Percentiles rank a stretch among this genome's conserved stretches.
phyloP scores from a whole-genome alignment of 2,113 vertebrate species.

The Brienomyrus longianalis region DNA sequence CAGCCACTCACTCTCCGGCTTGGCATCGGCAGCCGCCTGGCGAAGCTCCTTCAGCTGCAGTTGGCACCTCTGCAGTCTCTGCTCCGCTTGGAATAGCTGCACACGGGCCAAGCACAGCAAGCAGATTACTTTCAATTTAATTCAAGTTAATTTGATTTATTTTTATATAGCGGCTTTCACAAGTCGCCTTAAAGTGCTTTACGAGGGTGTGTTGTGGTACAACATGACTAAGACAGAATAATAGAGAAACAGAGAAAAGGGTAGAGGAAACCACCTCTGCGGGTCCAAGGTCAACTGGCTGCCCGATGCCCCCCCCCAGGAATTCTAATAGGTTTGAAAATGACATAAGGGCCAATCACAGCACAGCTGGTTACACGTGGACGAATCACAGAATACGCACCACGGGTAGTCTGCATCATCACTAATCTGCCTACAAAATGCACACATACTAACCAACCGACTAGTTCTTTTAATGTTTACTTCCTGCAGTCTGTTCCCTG shows the following conservation, averaged over 20 bases:
- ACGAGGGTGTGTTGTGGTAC: background rate
- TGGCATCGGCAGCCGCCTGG: constrained; percentile 78
- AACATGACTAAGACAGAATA: background rate
- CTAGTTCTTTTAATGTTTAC: background rate
- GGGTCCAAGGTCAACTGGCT: background rate
- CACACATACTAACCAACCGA: background rate
- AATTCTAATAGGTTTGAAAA: background rate
- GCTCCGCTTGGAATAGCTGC: constrained; percentile 84
- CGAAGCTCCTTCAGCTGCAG: constrained; percentile 86
- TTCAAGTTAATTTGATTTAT: background rate
- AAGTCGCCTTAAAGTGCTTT: background rate
- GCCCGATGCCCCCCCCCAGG: background rate
- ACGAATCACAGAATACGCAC: background rate
- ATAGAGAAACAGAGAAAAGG: background rate
- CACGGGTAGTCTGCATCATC: background rate
- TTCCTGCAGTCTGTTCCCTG: background rate
- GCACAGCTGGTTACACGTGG: background rate
- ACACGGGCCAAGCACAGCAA: background rate
- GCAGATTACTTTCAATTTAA: background rate
- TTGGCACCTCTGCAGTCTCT: constrained; percentile 80
- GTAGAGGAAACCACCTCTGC: background rate
- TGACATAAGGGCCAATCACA: background rate
- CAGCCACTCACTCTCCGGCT: constrained; percentile 84
- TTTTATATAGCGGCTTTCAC: background rate
- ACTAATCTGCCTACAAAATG: background rate